These are phyloP conservation scores for Augochlorella aurata DNA, from an alignment of 2,888 invertebrate genomes.

Conservation along the genomic window DNA sequence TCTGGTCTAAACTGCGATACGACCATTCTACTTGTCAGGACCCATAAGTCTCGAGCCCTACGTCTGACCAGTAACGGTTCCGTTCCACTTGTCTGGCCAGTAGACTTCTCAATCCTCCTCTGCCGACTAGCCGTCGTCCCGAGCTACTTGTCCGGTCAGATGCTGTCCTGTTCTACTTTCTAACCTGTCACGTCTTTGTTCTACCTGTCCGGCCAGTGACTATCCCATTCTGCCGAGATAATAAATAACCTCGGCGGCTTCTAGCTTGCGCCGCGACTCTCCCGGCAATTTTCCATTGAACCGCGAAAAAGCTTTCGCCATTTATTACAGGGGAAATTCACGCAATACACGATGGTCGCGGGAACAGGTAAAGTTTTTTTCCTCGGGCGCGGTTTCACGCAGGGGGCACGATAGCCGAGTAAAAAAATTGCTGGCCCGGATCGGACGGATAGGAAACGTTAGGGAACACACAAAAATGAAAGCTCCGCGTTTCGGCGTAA, in stretches of 20 bases:
- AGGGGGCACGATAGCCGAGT: not conserved
- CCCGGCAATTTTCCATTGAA: slow-evolving; percentile 6
- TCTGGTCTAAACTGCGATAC: not conserved
- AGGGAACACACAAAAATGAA: not conserved
- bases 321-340: not conserved
- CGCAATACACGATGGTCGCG: not conserved
- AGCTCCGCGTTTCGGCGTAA: slow-evolving; percentile 29
- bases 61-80: slow-evolving; percentile 1
- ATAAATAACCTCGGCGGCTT: not conserved
- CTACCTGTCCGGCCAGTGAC: slow-evolving; percentile 3
- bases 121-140: not conserved
- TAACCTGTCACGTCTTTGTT: not conserved
- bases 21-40: slow-evolving; percentile 1
- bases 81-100: slow-evolving; percentile 15
- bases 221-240: not conserved
- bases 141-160: slow-evolving; percentile 10
- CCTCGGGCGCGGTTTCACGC: not conserved
- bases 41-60: not conserved
- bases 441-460: not conserved
- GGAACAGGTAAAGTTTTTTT: not conserved
- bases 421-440: not conserved
- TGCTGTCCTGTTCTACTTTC: slow-evolving; percentile 24
- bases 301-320: not conserved
- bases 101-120: not conserved
- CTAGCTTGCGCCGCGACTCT: not conserved